phyloP scores from a whole-genome alignment of 2,888 invertebrate genomes.

The Ganaspis brasiliensis region DNA sequence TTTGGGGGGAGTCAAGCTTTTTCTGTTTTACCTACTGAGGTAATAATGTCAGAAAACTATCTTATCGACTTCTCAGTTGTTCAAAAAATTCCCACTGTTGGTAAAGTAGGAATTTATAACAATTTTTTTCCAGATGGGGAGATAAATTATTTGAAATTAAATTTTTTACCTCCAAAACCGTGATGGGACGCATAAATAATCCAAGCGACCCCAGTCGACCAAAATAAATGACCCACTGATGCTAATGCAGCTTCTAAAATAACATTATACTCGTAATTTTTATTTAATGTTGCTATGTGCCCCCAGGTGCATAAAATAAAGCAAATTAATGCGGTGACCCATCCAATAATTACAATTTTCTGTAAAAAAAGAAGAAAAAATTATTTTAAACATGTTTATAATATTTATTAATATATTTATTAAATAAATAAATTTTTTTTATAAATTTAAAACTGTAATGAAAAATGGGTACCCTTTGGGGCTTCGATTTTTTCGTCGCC shows the following conservation, averaged over 20 bases:
- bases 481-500: constrained; percentile 2
- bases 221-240: constrained; percentile 79
- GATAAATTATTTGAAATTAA: not conserved
- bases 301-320: constrained; percentile 62
- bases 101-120: too few species aligned
- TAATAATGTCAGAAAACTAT: too few species aligned
- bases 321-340: constrained; percentile 55
- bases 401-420: too few species aligned
- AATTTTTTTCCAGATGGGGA: constrained; percentile 25
- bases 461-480: constrained; percentile 6
- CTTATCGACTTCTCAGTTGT: too few species aligned
- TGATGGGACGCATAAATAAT: constrained; percentile 81
- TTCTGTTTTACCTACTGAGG: too few species aligned
- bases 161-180: constrained; percentile 79
- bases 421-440: not conserved
- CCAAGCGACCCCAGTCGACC: constrained; percentile 81
- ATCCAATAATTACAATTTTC: constrained; percentile 57
- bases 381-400: too few species aligned
- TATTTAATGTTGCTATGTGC: constrained; percentile 67
- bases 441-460: not conserved
- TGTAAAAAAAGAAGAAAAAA: constrained; percentile 34
- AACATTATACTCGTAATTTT: constrained; percentile 73
- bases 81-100: too few species aligned
- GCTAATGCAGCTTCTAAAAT: constrained; percentile 79
- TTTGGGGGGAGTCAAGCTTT: too few species aligned